Evolutionary conservation across 2,797 vertebrate genomes (phyloP), one percentile per base, ranked within the genome.

Genomic region (Pelochelys cantorii): DNA sequence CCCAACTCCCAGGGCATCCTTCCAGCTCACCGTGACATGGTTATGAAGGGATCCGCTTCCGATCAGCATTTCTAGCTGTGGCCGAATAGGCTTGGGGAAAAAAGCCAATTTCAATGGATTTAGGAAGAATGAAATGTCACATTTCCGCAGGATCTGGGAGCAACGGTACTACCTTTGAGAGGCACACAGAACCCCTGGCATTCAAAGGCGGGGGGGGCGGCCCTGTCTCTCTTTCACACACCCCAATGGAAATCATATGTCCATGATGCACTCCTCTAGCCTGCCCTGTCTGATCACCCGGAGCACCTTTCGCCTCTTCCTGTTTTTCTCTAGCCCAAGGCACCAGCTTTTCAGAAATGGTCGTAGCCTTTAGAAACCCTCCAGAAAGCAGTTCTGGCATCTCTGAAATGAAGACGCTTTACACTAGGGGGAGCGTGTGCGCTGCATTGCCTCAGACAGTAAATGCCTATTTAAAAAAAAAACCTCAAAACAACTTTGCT

Each of bases 401-500:
- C 11, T 27, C 74, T 77, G 74, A 48, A 52, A 48, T 77, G 25
- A 29, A 27, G 7, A 9, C 5, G 29, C 11, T 27, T 48, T 25
- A 77, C 74, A 77, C 74, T 48, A 77, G 74, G 14, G 74, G 74
- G 74, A 29, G 74, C 8, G 14, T 4, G 25, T 52, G 74, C 42
- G 29, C 74, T 48, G 74, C 25, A 17, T 13, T 27, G 42, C 42
- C 25, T 25, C 71, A 23, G 37, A 75, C 42, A 27, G 37, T 25
- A 23, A 42, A 37, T 37, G 37, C 37, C 71, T 25, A 27, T 27
- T 31, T 62, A 34, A 12, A 4, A 5, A 55, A 27, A n/a, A 11
- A 18, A 25, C 18, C 22, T 15, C 9, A 20, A 11, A 62, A 3
- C 12, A 18, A 20, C 5, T 9, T 25, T n/a, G 3, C 1, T 25